A percentile compares a stretch with the other conserved stretches of the same genome.
These are phyloP conservation scores for Callaeas wilsoni DNA, from an alignment of 2,113 vertebrate species.

Conservation along the genomic window DNA sequence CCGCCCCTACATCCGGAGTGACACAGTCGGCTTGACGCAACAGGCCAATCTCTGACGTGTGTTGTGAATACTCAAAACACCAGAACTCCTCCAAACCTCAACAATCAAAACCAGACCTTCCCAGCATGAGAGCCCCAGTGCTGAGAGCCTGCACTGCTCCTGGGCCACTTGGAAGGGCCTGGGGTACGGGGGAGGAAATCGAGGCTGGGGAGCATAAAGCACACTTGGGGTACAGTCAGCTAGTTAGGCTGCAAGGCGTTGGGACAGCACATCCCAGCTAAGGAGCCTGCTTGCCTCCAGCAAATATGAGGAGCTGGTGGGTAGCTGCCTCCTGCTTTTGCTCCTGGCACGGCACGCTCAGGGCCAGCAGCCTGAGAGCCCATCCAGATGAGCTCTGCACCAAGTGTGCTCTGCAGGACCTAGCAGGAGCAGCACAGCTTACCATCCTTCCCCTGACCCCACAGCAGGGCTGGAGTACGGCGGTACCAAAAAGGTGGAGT, in stretches of 20 bases:
- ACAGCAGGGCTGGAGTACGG: not conserved
- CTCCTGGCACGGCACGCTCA: fast-evolving
- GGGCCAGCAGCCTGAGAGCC: not conserved
- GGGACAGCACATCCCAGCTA: not conserved
- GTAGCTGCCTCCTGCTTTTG: not conserved
- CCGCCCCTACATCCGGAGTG: not conserved
- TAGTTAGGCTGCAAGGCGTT: not conserved
- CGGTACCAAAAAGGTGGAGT: not conserved
- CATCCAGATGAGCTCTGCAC: fast-evolving
- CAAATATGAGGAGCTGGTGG: not conserved
- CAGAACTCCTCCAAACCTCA: not conserved
- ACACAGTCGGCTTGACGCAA: not conserved
- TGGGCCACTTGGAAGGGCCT: not conserved
- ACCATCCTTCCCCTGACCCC: not conserved
- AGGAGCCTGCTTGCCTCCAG: not conserved
- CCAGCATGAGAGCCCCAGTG: not conserved
- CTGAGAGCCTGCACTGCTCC: not conserved
- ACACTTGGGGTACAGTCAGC: not conserved
- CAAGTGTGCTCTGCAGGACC: not conserved
- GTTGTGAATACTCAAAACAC: not conserved
- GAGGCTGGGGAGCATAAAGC: not conserved
- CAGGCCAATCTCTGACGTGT: not conserved
- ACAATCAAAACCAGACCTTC: not conserved
- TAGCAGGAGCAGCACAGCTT: not conserved
- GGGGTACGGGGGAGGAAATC: not conserved